These are phyloP conservation scores for Entosphenus tridentatus DNA, from an alignment of 2,113 vertebrate species.

Conservation along the genomic window DNA sequence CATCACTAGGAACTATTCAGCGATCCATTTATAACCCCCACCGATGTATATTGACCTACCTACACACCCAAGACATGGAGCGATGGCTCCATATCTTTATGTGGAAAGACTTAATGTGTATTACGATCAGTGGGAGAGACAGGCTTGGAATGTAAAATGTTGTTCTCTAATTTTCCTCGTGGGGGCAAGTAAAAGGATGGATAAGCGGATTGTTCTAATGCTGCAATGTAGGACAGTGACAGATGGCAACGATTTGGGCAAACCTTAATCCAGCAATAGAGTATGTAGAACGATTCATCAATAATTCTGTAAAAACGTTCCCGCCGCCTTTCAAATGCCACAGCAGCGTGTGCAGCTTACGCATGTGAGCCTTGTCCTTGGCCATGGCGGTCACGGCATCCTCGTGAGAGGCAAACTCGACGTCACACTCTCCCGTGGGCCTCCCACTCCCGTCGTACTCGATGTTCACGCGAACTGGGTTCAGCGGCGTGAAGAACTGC, in stretches of 20 bases:
- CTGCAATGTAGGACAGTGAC: not conserved
- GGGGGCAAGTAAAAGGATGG: too few relatives aligned
- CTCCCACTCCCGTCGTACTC: slow-evolving; percentile 38
- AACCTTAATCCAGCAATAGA: not conserved
- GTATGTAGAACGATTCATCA: not conserved
- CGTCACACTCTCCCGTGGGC: slow-evolving; percentile 36
- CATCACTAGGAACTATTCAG: too few relatives aligned
- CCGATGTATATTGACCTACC: too few relatives aligned
- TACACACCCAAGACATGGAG: too few relatives aligned
- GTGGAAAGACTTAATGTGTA: too few relatives aligned
- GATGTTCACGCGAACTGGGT: slow-evolving; percentile 35
- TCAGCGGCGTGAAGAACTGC: slow-evolving; percentile 60
- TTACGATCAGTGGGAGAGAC: too few relatives aligned
- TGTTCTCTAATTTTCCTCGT: too few relatives aligned
- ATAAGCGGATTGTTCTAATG: too few relatives aligned
- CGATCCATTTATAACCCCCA: too few relatives aligned
- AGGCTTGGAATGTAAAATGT: too few relatives aligned
- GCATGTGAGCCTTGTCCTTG: slow-evolving; percentile 38
- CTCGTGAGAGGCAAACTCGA: slow-evolving; percentile 37
- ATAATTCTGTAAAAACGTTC: not conserved
- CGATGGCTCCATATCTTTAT: too few relatives aligned
- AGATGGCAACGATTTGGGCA: not conserved
- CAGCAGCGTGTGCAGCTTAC: slow-evolving; percentile 23
- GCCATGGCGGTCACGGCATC: slow-evolving; percentile 45
- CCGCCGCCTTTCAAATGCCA: not conserved